Evolutionary conservation across 64 coral and sea anemone genomes (phyloP).

Genomic region (Stichodactyla mertensii): DNA sequence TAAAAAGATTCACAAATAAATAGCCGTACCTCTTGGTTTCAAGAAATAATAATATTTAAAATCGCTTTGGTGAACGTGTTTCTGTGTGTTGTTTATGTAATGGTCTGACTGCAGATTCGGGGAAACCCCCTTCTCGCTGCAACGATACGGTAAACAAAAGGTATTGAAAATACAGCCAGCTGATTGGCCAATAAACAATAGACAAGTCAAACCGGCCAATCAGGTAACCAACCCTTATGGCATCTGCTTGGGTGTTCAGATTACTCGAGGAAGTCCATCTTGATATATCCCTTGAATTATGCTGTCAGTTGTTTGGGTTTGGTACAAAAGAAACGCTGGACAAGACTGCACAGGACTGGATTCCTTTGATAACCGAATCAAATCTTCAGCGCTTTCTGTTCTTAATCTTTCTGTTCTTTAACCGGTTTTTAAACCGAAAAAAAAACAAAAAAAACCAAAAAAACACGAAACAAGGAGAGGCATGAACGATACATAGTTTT

Average conservation of each 20-base stretch:
- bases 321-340: not conserved
- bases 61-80: too few relatives aligned
- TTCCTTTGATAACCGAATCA: too few relatives aligned
- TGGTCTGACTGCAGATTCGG: not conserved
- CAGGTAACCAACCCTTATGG: not conserved
- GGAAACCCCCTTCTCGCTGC: slow-evolving; percentile 21
- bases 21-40: too few relatives aligned
- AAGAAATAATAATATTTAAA: too few relatives aligned
- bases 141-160: not conserved
- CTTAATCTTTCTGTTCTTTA: too few relatives aligned
- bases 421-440: too few relatives aligned
- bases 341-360: too few relatives aligned
- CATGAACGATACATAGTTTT: too few relatives aligned
- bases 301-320: not conserved
- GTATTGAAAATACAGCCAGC: not conserved
- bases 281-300: not conserved
- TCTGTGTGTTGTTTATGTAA: not conserved
- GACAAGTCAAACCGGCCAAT: slow-evolving; percentile 1
- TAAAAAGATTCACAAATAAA: too few relatives aligned
- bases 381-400: too few relatives aligned
- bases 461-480: too few relatives aligned
- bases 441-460: too few relatives aligned
- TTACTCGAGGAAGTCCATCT: not conserved
- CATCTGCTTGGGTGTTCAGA: not conserved
- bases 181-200: not conserved